A percentile compares a stretch with the other conserved stretches of the same genome.
These are phyloP conservation scores for Formicarius rufipectus DNA, from an alignment of 2,113 vertebrate species.

Conservation along the genomic window DNA sequence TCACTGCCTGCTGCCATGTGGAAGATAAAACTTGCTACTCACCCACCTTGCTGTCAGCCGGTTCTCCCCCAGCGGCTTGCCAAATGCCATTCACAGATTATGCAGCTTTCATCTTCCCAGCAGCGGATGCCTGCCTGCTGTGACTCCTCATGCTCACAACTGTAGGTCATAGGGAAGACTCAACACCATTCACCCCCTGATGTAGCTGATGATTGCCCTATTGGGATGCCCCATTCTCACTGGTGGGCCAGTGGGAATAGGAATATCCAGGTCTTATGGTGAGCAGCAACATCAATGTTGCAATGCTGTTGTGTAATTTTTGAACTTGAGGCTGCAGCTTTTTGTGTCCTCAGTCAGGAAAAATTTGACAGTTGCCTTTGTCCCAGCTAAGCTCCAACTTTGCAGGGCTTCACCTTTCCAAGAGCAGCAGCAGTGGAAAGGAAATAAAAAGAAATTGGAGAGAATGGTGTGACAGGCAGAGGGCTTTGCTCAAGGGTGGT, in stretches of 20 bases:
- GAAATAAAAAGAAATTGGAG: fast-evolving
- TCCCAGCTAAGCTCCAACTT: not conserved
- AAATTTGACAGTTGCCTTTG: not conserved
- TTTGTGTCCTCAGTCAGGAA: not conserved
- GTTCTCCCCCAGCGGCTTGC: not conserved
- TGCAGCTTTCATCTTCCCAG: not conserved
- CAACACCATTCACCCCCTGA: fast-evolving
- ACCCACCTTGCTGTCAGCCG: not conserved
- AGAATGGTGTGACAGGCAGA: not conserved
- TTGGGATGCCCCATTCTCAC: fast-evolving
- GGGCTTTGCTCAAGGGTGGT: not conserved
- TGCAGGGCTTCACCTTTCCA: not conserved
- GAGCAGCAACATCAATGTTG: not conserved
- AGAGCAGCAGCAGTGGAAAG: not conserved
- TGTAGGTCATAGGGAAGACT: not conserved
- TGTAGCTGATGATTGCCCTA: fast-evolving
- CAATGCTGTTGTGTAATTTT: not conserved
- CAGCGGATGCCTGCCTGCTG: fast-evolving
- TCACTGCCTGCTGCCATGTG: not conserved
- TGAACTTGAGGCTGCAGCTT: not conserved
- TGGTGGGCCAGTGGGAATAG: not conserved
- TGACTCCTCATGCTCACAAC: not conserved
- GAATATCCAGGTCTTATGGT: fast-evolving
- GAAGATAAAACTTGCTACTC: not conserved
- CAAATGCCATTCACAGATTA: not conserved